These are phyloP conservation scores for Wasmannia auropunctata DNA, from an alignment of 1,140 invertebrate genomes.

Conservation along the genomic window DNA sequence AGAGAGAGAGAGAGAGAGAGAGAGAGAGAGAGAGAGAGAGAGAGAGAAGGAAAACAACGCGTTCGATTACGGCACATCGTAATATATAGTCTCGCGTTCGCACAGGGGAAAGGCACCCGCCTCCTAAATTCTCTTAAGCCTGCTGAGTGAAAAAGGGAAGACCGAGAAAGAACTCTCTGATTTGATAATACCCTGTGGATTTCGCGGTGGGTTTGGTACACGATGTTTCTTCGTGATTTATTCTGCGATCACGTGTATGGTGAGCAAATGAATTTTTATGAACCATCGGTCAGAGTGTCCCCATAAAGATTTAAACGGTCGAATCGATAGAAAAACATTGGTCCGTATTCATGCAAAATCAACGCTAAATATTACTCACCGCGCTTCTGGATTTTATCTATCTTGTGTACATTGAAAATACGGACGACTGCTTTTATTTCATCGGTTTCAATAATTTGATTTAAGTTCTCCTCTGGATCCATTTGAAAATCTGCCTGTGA, in stretches of 20 bases:
- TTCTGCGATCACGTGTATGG: slow-evolving; percentile 48
- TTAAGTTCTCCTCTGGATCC: neutral
- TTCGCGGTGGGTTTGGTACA: slow-evolving; percentile 64
- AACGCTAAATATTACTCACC: slow-evolving; percentile 40
- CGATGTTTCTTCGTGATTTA: slow-evolving; percentile 63
- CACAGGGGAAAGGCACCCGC: slow-evolving; percentile 41
- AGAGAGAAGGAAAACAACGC: slow-evolving; percentile 3
- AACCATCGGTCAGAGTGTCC: slow-evolving; percentile 5
- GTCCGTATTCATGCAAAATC: slow-evolving; percentile 34
- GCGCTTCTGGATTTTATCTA: slow-evolving; percentile 14
- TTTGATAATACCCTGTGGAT: slow-evolving; percentile 73
- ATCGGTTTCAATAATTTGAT: neutral
- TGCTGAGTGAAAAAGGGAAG: slow-evolving; percentile 71
- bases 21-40: no score
- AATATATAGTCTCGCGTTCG: slow-evolving; percentile 56
- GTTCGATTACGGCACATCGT: slow-evolving; percentile 48
- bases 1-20: slow-evolving; percentile 16
- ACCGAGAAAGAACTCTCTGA: slow-evolving; percentile 67
- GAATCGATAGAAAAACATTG: neutral
- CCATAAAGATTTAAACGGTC: slow-evolving; percentile 45
- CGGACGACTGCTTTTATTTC: slow-evolving; percentile 13
- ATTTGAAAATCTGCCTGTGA: neutral
- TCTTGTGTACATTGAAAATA: slow-evolving; percentile 42
- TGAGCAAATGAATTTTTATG: slow-evolving; percentile 65
- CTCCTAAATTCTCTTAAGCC: slow-evolving; percentile 74